A percentile compares a stretch with the other conserved stretches of the same genome.
Evolutionary conservation across 2,113 vertebrate species (phyloP).

Genomic region (Apistogramma diplotaenia): DNA sequence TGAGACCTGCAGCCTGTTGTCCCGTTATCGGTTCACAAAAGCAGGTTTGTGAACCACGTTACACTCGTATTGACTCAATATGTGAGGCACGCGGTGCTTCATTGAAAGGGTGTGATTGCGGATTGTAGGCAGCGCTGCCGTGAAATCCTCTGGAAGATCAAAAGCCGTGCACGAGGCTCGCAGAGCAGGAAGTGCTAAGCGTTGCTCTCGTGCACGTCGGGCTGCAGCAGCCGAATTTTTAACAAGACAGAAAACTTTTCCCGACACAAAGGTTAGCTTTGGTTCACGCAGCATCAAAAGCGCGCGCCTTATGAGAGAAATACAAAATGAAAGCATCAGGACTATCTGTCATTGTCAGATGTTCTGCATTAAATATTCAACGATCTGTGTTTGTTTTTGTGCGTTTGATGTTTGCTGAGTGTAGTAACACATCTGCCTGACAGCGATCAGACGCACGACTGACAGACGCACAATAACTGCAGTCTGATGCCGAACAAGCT

Average conservation of each 20-base stretch:
- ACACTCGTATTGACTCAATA: not conserved
- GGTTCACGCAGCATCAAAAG: constrained; percentile 44
- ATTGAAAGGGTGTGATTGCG: not conserved
- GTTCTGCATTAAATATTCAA: constrained; percentile 43
- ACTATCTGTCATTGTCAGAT: constrained; percentile 42
- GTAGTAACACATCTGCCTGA: constrained; percentile 32
- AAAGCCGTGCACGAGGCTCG: not conserved
- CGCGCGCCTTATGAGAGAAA: constrained; percentile 22
- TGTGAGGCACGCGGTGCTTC: not conserved
- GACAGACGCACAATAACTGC: not conserved
- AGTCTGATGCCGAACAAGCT: not conserved
- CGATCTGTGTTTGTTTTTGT: constrained; percentile 46
- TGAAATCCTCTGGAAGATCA: constrained; percentile 8
- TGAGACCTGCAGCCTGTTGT: not conserved
- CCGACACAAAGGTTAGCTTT: constrained; percentile 24
- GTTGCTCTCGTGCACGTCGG: constrained; percentile 16
- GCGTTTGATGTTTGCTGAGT: constrained; percentile 39
- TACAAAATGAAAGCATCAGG: constrained; percentile 38
- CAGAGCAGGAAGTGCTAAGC: not conserved
- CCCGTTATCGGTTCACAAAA: not conserved
- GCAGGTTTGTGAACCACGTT: not conserved
- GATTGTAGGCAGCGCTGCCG: not conserved
- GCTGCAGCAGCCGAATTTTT: constrained; percentile 13
- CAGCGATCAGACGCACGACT: constrained; percentile 14
- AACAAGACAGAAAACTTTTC: constrained; percentile 39